A percentile compares a stretch with the other conserved stretches of the same genome.
Evolutionary conservation across 2,797 vertebrate species (phyloP).

Genomic region (Rhyacichthys aspro): DNA sequence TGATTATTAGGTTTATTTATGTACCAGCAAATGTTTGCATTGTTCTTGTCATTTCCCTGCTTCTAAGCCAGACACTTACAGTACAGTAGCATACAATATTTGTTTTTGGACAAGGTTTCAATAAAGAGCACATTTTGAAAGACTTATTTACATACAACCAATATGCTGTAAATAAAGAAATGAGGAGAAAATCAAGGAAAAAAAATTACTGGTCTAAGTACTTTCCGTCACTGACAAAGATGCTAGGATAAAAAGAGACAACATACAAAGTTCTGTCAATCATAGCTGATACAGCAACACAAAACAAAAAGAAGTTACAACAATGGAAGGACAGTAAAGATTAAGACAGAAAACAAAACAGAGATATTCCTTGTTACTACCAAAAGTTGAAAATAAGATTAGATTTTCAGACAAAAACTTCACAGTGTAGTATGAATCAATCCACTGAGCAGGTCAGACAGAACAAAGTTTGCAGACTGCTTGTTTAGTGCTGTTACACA

Average conservation of each 20-base stretch:
- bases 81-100: constrained; percentile 72
- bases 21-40: constrained; percentile 75
- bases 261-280: constrained; percentile 59
- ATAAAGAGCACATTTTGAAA: constrained; percentile 59
- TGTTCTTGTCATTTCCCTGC: constrained; percentile 73
- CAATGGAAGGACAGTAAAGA: background rate
- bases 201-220: constrained; percentile 43
- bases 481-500: constrained; percentile 51
- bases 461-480: constrained; percentile 23
- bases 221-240: constrained; percentile 58
- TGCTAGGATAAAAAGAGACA: constrained; percentile 58
- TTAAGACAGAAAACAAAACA: constrained; percentile 27
- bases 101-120: constrained; percentile 60
- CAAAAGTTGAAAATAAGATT: constrained; percentile 49
- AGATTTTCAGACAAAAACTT: constrained; percentile 63
- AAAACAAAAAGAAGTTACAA: background rate
- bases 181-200: constrained; percentile 28
- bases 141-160: constrained; percentile 71
- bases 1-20: constrained; percentile 74
- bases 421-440: constrained; percentile 70
- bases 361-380: constrained; percentile 31
- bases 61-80: constrained; percentile 73
- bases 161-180: constrained; percentile 59
- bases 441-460: constrained; percentile 35
- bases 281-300: constrained; percentile 58